Evolutionary conservation across 2,113 vertebrate species (phyloP).

Genomic region (Natator depressus): DNA sequence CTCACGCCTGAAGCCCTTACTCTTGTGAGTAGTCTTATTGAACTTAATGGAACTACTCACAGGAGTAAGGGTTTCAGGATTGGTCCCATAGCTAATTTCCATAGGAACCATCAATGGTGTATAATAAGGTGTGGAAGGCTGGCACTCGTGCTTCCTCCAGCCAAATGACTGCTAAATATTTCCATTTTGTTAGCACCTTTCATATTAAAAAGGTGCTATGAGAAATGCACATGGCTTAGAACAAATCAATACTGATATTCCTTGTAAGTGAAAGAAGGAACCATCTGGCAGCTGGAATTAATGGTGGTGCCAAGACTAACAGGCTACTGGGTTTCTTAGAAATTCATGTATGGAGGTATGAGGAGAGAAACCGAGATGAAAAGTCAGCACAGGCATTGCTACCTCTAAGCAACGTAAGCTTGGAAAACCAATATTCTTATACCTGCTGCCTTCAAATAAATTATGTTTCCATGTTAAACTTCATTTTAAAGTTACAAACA

Average conservation of each 20-base stretch:
- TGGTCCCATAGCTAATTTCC: not conserved
- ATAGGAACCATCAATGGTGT: not conserved
- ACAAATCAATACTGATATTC: constrained; percentile 60
- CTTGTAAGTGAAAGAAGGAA: constrained; percentile 54
- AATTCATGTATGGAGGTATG: constrained; percentile 46
- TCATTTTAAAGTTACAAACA: not conserved
- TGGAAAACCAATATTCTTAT: not conserved
- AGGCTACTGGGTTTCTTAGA: not conserved
- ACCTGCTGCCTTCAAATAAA: not conserved
- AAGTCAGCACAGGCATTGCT: constrained; percentile 17
- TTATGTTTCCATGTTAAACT: constrained; percentile 24
- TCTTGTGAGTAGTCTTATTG: not conserved
- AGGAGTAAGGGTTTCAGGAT: not conserved
- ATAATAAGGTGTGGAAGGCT: constrained; percentile 8
- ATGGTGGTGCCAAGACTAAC: constrained; percentile 43
- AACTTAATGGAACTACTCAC: not conserved
- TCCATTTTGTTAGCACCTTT: constrained; percentile 27
- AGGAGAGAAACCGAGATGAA: constrained; percentile 47
- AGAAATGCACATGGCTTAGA: constrained; percentile 26
- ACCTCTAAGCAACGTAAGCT: constrained; percentile 12
- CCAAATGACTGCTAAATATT: constrained; percentile 34
- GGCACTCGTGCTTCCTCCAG: not conserved
- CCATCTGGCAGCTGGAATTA: constrained; percentile 60
- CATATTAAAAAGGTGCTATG: constrained; percentile 43
- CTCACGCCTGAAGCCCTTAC: not conserved